Percentiles rank a stretch among this genome's conserved stretches.
These are phyloP conservation scores for Clarias pachynema DNA, from an alignment of 2,797 vertebrate species.

Conservation along the genomic window DNA sequence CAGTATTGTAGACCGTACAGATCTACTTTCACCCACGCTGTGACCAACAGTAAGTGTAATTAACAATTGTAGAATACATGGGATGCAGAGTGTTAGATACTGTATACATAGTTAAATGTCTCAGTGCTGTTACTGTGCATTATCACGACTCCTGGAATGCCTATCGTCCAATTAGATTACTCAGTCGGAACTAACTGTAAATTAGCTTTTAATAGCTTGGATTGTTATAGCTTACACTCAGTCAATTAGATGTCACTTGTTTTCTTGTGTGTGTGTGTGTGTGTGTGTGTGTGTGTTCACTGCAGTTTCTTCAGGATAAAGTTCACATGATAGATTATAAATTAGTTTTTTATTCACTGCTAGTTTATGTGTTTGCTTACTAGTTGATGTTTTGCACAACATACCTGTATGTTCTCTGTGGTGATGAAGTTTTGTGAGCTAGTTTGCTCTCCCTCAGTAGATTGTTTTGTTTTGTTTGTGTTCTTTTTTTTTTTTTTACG, in stretches of 20 bases:
- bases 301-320: not conserved
- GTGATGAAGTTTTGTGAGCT: not conserved
- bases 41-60: too few species aligned
- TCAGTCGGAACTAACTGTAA: too few species aligned
- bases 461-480: not conserved
- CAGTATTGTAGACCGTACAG: too few species aligned
- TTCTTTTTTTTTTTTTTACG: not conserved
- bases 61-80: too few species aligned
- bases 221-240: not conserved
- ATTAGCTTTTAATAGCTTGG: not conserved
- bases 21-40: too few species aligned
- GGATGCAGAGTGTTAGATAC: too few species aligned
- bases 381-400: too few species aligned
- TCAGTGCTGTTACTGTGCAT: too few species aligned
- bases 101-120: too few species aligned
- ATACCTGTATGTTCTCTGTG: not conserved
- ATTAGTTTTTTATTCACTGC: not conserved
- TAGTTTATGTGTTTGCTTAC: too few species aligned
- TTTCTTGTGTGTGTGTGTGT: not conserved
- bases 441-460: not conserved
- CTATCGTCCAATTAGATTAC: too few species aligned
- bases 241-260: not conserved
- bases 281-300: not conserved
- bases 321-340: not conserved
- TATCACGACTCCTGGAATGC: too few species aligned